Evolutionary conservation across 92 coral and sea anemone genomes (phyloP), one percentile per base, ranked within the genome.

Genomic region (Zoanthus sansibaricus): DNA sequence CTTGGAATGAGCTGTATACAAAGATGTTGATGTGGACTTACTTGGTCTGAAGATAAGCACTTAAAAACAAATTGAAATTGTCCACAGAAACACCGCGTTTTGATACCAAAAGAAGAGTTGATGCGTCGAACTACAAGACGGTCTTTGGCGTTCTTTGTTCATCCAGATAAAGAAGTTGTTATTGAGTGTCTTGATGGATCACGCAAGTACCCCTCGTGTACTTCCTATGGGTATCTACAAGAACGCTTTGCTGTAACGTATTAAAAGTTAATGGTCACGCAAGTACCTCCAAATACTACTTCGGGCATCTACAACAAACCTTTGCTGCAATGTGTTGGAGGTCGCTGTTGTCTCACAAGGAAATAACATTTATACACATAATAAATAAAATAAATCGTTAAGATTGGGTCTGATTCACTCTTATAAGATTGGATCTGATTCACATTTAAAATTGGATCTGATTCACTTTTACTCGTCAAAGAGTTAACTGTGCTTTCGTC

Each of bases 141-240:
- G 64, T 96, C 98, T 1, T 33, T 91, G 21, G 98, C 96, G 25
- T 96, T 96, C 78, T 96, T 96, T 86, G 98, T 87, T 76, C 91
- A 91, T 45, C 98, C 98, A 1, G 93, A 94, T 51, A 87, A 84
- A 51, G 91, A 93, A 7, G 93, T 86, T 3, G 68, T 96, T 75
- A 87, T 96, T 17, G 98, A 96, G 83, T 96, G 96, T 79, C 86
- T 96, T 61, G 98, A 96, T 82, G 95, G 96, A 9, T 94, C 98
- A 2, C 88, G 77, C 66, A 93, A 93, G 64, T 93, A 96, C 82
- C 96, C 94, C 9, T 87, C 95, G 0, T 87, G 93, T 33, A 96
- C 98, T 18, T 90, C 95, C 6, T 89, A 71, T 66, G 98, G 85
- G 13, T 96, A 96, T 69, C 79, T 94, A 18, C 89, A 96, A 58